Evolutionary conservation across 2,888 invertebrate species (phyloP).

Genomic region (Catocala nupta): DNA sequence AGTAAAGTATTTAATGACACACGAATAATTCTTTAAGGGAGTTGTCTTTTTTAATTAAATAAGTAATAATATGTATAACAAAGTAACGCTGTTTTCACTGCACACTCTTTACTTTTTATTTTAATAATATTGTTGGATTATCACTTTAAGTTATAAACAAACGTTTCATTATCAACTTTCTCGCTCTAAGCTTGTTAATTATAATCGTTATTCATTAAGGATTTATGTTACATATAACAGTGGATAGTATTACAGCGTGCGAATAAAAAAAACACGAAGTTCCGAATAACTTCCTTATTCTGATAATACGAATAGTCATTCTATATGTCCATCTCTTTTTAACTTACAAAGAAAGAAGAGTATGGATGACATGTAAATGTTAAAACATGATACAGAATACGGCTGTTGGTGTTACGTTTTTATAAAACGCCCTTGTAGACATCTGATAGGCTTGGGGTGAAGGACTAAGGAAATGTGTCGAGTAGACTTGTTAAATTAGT

Average conservation of each 20-base stretch:
- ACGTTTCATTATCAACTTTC: no score
- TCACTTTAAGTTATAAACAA: no score
- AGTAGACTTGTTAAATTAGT: slow-evolving; percentile 26
- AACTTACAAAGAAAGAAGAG: neutral
- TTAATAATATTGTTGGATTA: no score
- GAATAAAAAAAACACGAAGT: slow-evolving; percentile 38
- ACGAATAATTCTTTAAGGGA: no score
- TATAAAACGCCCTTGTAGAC: slow-evolving; percentile 53
- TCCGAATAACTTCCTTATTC: slow-evolving; percentile 60
- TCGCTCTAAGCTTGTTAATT: slow-evolving; percentile 10
- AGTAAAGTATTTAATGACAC: no score
- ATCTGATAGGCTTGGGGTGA: slow-evolving; percentile 55
- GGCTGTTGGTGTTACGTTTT: slow-evolving; percentile 43
- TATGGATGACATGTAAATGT: slow-evolving; percentile 6
- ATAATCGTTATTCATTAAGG: slow-evolving; percentile 40
- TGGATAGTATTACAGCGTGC: slow-evolving; percentile 60
- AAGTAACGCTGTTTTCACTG: no score
- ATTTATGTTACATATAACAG: slow-evolving; percentile 56
- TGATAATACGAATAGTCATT: slow-evolving; percentile 7
- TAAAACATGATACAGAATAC: slow-evolving; percentile 39
- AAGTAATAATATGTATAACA: no score
- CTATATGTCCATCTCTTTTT: slow-evolving; percentile 39
- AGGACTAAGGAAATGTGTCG: slow-evolving; percentile 44
- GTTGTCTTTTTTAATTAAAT: no score
- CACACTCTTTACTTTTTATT: no score